Percentiles rank a stretch among this genome's conserved stretches.
Evolutionary conservation across 2,888 invertebrate species (phyloP).

Genomic region (Bellardia bayeri): DNA sequence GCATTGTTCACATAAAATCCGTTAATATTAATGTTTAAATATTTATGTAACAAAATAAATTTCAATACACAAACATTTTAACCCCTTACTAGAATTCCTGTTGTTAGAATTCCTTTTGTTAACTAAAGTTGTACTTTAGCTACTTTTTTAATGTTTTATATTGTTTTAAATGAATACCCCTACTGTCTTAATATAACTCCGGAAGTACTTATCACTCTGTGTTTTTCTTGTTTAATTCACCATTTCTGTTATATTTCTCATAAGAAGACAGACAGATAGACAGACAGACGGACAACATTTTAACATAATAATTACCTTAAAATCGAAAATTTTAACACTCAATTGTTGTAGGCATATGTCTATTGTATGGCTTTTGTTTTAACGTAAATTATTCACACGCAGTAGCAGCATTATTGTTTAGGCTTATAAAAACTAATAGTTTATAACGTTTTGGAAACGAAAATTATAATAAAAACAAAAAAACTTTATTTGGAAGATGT

Average conservation of each 20-base stretch:
- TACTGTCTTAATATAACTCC: not conserved
- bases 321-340: constrained; percentile 15
- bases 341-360: constrained; percentile 7
- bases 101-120: no score
- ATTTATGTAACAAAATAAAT: no score
- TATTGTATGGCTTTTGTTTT: not conserved
- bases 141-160: no score
- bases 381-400: constrained; percentile 37
- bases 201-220: constrained; percentile 27
- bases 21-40: no score
- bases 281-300: not conserved
- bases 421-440: not conserved
- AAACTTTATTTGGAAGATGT: constrained; percentile 5
- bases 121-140: no score
- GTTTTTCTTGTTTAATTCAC: not conserved
- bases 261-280: not conserved
- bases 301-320: constrained; percentile 20
- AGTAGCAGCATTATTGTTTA: not conserved
- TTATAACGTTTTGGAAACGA: not conserved
- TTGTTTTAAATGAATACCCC: not conserved
- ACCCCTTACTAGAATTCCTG: no score
- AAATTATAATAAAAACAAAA: constrained; percentile 27
- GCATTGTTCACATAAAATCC: no score
- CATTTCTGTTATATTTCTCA: not conserved
- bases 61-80: no score